Evolutionary conservation across 2,888 invertebrate genomes (phyloP).

Genomic region (Clusia tigrina): DNA sequence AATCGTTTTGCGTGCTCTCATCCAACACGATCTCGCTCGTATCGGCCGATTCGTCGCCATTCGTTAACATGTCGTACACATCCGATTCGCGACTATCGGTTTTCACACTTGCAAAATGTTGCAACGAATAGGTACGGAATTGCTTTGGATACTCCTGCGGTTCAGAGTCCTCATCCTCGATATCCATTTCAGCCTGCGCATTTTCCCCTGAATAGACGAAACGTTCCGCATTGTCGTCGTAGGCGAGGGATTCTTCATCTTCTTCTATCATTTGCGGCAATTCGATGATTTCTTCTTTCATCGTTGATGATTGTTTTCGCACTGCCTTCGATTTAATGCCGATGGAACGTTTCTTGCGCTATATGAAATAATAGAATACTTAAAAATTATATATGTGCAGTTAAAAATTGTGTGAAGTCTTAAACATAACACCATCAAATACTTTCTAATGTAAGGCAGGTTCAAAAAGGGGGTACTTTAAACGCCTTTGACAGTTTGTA

Average conservation of each 20-base stretch:
- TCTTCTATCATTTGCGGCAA: conserved; percentile 4
- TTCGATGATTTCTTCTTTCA: background rate
- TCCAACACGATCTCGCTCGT: conserved; percentile 15
- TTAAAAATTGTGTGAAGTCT: too few relatives aligned
- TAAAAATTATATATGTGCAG: too few relatives aligned
- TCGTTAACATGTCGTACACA: conserved; percentile 6
- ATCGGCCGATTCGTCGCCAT: conserved; percentile 14
- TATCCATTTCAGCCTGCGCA: background rate
- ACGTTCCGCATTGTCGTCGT: conserved; percentile 9
- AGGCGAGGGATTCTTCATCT: background rate
- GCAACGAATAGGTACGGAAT: conserved; percentile 18
- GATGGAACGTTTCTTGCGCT: conserved; percentile 8
- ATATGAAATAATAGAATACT: too few relatives aligned
- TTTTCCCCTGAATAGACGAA: too few relatives aligned
- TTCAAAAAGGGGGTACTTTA: too few relatives aligned
- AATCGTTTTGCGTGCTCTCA: background rate
- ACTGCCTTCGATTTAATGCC: background rate
- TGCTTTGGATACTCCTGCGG: conserved; percentile 21
- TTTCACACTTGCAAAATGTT: background rate
- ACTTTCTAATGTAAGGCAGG: too few relatives aligned
- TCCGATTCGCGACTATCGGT: conserved; percentile 12
- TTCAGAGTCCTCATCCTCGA: background rate
- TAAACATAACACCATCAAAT: too few relatives aligned
- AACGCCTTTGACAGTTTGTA: too few relatives aligned
- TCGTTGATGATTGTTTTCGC: background rate